Base-by-base conservation (phyloP, 2,888 invertebrate species). In the Cheilosia impressa region DNA sequence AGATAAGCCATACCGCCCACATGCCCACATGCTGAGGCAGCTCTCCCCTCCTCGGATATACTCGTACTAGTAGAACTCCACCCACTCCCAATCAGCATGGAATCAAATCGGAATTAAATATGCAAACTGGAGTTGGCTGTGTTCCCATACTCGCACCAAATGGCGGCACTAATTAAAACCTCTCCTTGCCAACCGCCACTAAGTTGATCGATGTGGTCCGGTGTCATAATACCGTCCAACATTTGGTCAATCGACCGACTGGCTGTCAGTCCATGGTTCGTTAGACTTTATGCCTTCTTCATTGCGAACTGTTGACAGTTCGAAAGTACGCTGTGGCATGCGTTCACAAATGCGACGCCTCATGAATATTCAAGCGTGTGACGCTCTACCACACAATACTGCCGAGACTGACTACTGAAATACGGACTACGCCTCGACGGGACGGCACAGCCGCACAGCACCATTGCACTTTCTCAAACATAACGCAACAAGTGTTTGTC, bases 1-100 rank as follows among this genome's bases (percentile, higher is more conserved):
- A 69, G 75, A 84, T 84, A 84, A 80, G 69, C 75, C 75, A 58
- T 69, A 38, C 84, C 80, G 66, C 73, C 84, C 60, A 79, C 83
- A 84, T 68, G 55, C 10, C 58, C 47, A 22, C 22, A 75, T 60
- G 47, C 27, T 47, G 19, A 27, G 34, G 38, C 22, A 38, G 47
- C 62, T 27, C 6, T 43, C 53, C 41, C 60, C 52, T 43, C 55
- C 68, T 45, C 52, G 5, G 52, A 52, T 53, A 34, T n/a, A 22
- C 34, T 15, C 52, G 4, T 13, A 4, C 38, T 31, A 4, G 13
- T 13, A 4, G 13, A 27, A 43, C 17, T 85, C 80, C 84, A 80
- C 84, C 80, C 71, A 80, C 84, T 66, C 31, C 22, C 62, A 73
- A 73, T 65, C 79, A 69, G 75, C 72, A 68, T 63, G 55, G 45